Evolutionary conservation across 2,113 vertebrate genomes (phyloP), one percentile per base, ranked within the genome.

Genomic region (Muntiacus muntjak): DNA sequence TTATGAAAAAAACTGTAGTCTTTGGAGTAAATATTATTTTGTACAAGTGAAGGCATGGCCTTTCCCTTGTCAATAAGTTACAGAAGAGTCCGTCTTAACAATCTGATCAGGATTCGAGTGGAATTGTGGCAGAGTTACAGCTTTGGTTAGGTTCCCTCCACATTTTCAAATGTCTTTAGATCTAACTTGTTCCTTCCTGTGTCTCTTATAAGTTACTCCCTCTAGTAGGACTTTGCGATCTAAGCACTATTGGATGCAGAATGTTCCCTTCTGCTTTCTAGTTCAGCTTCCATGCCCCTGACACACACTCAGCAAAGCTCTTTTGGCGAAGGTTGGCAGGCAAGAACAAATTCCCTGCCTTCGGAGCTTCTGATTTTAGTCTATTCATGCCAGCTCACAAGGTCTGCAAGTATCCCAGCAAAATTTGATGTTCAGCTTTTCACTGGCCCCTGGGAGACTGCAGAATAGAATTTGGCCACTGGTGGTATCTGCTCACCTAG

Each of bases 61-160:
- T 76, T 90, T 76, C 36, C 12, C 17, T n/a, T 50, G 43, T n/a
- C 14, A 3, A 3, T 40, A 33, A 74, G 11, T 57, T 55, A 43
- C 19, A 23, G 6, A n/a, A 26, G 14, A 1, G 43, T 45, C 43
- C 1, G 0, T 54, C 8, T n/a, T 40, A 58, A 11, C 19, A 36
- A 67, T 52, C 6, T 17, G 17, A 13, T 71, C 4, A 25, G 43
- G 26, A 64, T 64, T 55, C 30, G 2, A 88, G 55, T 33, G 60
- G n/a, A 67, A 55, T n/a, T 89, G 62, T 30, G 26, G 17, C 76
- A 64, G 36, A 33, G 5, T 62, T 74, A 40, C 28, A 50, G 5
- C 30, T 40, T 92, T 78, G 47, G 17, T 89, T 76, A 30, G 33
- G 7, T 81, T 92, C 43, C 17, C 21, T 76, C 57, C 12, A 45